Evolutionary conservation across 1,140 invertebrate genomes (phyloP).

Genomic region (Tribolium madens): DNA sequence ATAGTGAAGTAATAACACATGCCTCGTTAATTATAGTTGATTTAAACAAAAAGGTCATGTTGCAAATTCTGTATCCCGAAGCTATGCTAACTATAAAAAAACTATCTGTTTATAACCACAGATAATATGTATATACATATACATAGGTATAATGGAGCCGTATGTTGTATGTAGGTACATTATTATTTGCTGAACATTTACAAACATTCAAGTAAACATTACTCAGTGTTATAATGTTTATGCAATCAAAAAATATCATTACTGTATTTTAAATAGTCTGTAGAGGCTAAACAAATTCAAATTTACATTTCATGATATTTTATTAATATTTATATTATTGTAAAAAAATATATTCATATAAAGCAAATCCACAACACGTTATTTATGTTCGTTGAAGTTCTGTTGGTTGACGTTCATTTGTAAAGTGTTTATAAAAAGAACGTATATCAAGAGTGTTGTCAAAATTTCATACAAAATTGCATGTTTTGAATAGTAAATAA

Average conservation of each 20-base stretch:
- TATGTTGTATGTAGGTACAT: no score
- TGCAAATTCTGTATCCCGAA: neutral
- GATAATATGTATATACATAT: no score
- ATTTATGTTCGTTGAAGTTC: no score
- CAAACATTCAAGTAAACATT: neutral
- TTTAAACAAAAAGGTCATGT: no score
- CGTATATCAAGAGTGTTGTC: no score
- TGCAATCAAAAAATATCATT: neutral
- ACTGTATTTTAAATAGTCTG: neutral
- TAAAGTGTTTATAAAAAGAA: no score
- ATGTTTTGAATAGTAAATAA: no score
- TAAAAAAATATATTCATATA: no score
- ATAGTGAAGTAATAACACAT: no score
- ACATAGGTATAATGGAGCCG: neutral
- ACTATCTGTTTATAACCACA: neutral
- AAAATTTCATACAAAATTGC: no score
- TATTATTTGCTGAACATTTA: neutral
- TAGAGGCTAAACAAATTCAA: neutral
- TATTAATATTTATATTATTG: neutral
- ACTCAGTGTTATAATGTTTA: neutral
- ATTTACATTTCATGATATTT: neutral
- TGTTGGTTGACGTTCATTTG: neutral
- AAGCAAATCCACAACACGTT: no score
- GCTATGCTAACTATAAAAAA: neutral
- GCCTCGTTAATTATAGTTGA: no score